A percentile compares a stretch with the other conserved stretches of the same genome.
Evolutionary conservation across 2,797 vertebrate species (phyloP).

Genomic region (Platyrinchus mystaceus): DNA sequence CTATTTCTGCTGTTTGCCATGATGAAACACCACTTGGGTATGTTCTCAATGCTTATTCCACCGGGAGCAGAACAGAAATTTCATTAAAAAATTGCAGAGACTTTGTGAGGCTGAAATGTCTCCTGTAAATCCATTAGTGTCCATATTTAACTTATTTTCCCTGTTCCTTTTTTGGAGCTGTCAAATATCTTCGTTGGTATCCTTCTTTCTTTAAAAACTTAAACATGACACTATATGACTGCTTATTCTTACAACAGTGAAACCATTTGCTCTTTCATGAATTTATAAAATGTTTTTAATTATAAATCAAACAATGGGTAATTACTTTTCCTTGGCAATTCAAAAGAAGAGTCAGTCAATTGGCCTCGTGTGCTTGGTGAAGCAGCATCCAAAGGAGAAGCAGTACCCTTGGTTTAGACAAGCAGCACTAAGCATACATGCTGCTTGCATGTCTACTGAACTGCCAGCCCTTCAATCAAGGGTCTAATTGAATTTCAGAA

Average conservation of each 20-base stretch:
- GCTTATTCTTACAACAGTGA: background rate
- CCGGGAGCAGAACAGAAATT: background rate
- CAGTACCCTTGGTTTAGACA: background rate
- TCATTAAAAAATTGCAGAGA: background rate
- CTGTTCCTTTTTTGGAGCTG: background rate
- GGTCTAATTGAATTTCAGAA: background rate
- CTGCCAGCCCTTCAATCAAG: background rate
- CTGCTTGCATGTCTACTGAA: background rate
- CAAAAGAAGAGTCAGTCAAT: background rate
- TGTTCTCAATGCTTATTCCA: background rate
- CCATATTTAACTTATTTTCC: background rate
- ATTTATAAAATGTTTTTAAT: constrained; percentile 34
- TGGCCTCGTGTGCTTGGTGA: background rate
- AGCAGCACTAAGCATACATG: background rate
- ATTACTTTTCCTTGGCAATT: background rate
- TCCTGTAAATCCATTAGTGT: background rate
- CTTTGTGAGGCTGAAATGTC: background rate
- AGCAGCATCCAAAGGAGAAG: background rate
- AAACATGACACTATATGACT: background rate
- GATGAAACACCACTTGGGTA: background rate
- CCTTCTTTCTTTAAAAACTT: background rate
- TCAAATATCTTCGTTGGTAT: background rate
- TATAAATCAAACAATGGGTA: background rate
- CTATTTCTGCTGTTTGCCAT: background rate
- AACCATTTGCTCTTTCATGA: background rate